These are phyloP conservation scores for Arenaria interpres DNA, from an alignment of 2,113 vertebrate genomes.

Conservation along the genomic window DNA sequence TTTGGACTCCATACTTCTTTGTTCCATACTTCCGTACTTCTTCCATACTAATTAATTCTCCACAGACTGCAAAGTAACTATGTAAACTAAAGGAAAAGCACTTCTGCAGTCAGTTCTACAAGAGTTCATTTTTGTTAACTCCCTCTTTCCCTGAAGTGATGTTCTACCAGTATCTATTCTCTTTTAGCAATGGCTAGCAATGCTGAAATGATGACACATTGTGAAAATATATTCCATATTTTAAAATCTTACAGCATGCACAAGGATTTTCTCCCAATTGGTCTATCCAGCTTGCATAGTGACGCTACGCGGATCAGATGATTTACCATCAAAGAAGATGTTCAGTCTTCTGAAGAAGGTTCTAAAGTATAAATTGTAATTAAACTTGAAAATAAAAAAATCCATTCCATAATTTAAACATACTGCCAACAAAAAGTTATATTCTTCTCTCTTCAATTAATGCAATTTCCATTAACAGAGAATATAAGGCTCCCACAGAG, in stretches of 20 bases:
- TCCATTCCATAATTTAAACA: background rate
- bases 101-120: background rate
- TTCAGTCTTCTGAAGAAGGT: background rate
- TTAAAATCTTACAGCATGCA: background rate
- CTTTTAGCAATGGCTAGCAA: background rate
- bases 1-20: background rate
- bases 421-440: background rate
- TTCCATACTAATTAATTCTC: background rate
- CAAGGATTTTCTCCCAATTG: background rate
- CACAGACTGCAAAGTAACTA: background rate
- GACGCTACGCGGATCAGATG: background rate
- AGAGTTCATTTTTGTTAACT: background rate
- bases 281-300: background rate
- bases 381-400: constrained; percentile 8
- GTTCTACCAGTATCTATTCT: background rate
- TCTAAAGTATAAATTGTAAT: background rate
- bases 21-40: background rate
- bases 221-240: background rate
- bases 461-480: background rate
- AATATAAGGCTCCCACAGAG: background rate
- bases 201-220: background rate
- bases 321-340: background rate
- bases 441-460: background rate
- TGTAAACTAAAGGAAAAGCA: background rate
- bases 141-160: background rate